Conservation (phyloP, 2,113 vertebrate genomes). For the Leptobrachium ailaonicum region DNA sequence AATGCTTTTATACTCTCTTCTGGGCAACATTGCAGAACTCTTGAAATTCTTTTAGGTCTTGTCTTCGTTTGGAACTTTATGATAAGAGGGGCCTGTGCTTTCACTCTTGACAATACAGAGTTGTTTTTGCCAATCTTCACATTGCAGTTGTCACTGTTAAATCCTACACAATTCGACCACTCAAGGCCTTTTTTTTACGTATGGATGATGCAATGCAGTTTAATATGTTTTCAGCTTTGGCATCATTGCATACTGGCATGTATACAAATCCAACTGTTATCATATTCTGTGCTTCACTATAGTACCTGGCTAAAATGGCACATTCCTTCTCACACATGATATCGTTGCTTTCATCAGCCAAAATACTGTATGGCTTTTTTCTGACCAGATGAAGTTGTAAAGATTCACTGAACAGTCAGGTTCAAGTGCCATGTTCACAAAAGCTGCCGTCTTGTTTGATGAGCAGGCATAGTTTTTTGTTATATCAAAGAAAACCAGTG, state of each 20-base stretch:
- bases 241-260: conserved; percentile 38
- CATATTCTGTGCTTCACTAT: conserved; percentile 12
- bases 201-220: too few relatives aligned
- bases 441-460: background rate
- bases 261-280: conserved; percentile 50
- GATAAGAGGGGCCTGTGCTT: conserved; percentile 48
- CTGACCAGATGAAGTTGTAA: conserved; percentile 40
- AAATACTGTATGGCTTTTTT: background rate
- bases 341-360: conserved; percentile 1
- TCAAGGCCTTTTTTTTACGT: too few relatives aligned
- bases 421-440: conserved; percentile 5
- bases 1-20: background rate
- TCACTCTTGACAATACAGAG: conserved; percentile 44
- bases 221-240: too few relatives aligned
- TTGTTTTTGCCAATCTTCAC: conserved; percentile 15
- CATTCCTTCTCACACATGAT: conserved; percentile 9
- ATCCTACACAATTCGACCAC: too few relatives aligned
- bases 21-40: background rate
- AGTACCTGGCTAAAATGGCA: conserved; percentile 1
- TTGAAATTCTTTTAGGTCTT: background rate
- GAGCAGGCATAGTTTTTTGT: background rate
- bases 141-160: background rate
- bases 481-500: conserved; percentile 9
- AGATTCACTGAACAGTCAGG: conserved; percentile 27
- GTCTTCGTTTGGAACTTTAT: conserved; percentile 6